phyloP scores from a whole-genome alignment of 2,888 invertebrate genomes.

The Polymixis flavicincta region DNA sequence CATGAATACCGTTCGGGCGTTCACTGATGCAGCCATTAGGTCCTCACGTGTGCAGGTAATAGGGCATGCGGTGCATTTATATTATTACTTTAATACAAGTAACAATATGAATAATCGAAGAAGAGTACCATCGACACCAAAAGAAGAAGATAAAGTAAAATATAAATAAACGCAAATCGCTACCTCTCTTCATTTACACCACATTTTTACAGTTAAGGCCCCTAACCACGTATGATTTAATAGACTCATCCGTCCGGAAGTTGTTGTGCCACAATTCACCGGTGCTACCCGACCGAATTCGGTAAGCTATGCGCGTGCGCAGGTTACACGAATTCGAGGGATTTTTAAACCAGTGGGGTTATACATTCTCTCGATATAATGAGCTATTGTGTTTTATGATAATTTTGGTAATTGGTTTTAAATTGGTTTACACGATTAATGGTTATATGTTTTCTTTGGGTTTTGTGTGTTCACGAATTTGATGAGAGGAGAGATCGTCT shows the following conservation, averaged over 20 bases:
- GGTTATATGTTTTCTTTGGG: slow-evolving; percentile 13
- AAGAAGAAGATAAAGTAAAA: background rate
- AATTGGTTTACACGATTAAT: slow-evolving; percentile 45
- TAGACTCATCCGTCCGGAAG: slow-evolving; percentile 83
- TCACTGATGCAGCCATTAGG: too few species aligned
- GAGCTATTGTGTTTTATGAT: slow-evolving; percentile 49
- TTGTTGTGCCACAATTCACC: slow-evolving; percentile 72
- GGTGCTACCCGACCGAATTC: slow-evolving; percentile 59
- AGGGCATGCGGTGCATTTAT: too few species aligned
- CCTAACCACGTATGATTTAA: slow-evolving; percentile 84
- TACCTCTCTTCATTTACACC: slow-evolving; percentile 60
- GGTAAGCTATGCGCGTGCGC: slow-evolving; percentile 47
- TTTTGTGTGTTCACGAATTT: background rate
- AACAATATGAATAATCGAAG: too few species aligned
- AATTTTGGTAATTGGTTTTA: slow-evolving; percentile 37
- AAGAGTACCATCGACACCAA: too few species aligned
- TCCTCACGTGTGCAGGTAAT: too few species aligned
- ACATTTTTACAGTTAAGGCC: slow-evolving; percentile 82
- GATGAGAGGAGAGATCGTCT: background rate
- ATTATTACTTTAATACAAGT: too few species aligned
- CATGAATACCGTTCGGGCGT: too few species aligned
- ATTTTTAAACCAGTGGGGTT: slow-evolving; percentile 30
- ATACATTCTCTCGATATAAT: slow-evolving; percentile 40
- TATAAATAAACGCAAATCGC: slow-evolving; percentile 57
- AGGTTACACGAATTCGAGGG: background rate